Evolutionary conservation across 2,113 vertebrate species (phyloP), one percentile per base, ranked within the genome.

Genomic region (Ophthalmolycus amberensis): DNA sequence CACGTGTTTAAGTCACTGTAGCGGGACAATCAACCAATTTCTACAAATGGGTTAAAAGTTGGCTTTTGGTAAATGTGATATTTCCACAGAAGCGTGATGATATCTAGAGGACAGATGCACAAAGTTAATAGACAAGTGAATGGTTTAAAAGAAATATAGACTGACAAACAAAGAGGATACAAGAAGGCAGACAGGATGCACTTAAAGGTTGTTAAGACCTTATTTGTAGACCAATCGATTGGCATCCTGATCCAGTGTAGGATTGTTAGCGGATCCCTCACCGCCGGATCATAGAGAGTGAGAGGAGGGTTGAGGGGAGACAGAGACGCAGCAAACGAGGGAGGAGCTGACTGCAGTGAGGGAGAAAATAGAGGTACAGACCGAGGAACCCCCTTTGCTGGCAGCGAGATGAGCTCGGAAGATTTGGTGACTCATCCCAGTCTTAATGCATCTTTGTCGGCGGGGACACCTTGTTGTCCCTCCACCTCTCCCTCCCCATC

Each of bases 341-440:
- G 62, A 34, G 82, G 66, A 25, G 66, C 12, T 71, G 77, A 85
- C 74, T 90, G 88, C 88, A 82, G 81, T 77, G 60, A 73, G 62
- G 71, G 15, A 66, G 63, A 37, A 89, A 68, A 70, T 12, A 59
- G 80, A 90, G 85, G 88, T 79, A 80, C 25, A 38, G 84, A 85
- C 32, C 27, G 87, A 92, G 92, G 89, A 92, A 89, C 86, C 93
- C 94, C 92, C 92, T 89, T 90, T 58, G 59, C 88, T 85, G 84
- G 82, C 86, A 76, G 75, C 4, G 72, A 82, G 84, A 86, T 87
- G 52, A 85, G 79, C 79, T 77, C 22, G 2, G 71, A 79, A 85
- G 77, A 85, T 87, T 64, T 79, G 32, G 86, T 94, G 91, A 94
- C 81, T 94, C 91, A 93, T 91, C 71, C 60, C 74, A 10, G 62